Base-by-base conservation (phyloP, 2,888 invertebrate genomes). In the Nomada flava region DNA sequence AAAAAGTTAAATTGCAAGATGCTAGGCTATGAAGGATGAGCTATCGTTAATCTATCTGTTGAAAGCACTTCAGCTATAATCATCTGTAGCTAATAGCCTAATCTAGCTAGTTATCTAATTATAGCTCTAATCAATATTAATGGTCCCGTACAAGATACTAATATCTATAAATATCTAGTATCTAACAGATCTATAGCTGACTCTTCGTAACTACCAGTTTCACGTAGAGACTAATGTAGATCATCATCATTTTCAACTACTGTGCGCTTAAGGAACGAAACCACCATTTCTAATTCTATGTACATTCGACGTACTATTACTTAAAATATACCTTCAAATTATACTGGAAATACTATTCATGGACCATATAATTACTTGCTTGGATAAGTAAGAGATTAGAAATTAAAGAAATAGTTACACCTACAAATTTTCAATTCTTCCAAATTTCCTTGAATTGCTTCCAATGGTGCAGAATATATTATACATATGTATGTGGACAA, bases 81-180 rank as follows among this genome's bases (percentile, higher is more conserved):
- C 42, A 57, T 42, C 69, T 36, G 44, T 26, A 57, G 69, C 69
- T 69, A 57, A 69, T 69, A 69, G 57, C 57, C 69, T 69, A 69
- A 69, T 69, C 69, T 57, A 69, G 69, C 69, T 57, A n/a, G 69
- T 44, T 69, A 69, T 69, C 57, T 44, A 69, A 57, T 69, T 57
- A 69, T 44, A 57, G 44, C 26, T 69, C 57, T 69, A 69, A 69
- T 69, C 69, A 44, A 69, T 69, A 69, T 69, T 69, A 57, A 69
- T 59, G 44, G n/a, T n/a, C 44, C 69, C 15, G 69, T 42, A 26
- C 69, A n/a, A 69, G 69, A 69, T 57, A 57, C 69, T 69, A 57
- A 57, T 69, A 69, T 69, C 69, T 69, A 69, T 44, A 57, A 69
- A 69, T 57, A 42, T 57, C 53, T 26, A 18, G 20, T 44, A 69